These are phyloP conservation scores for Rhabdornis inornatus DNA, from an alignment of 2,113 vertebrate genomes.

Conservation along the genomic window DNA sequence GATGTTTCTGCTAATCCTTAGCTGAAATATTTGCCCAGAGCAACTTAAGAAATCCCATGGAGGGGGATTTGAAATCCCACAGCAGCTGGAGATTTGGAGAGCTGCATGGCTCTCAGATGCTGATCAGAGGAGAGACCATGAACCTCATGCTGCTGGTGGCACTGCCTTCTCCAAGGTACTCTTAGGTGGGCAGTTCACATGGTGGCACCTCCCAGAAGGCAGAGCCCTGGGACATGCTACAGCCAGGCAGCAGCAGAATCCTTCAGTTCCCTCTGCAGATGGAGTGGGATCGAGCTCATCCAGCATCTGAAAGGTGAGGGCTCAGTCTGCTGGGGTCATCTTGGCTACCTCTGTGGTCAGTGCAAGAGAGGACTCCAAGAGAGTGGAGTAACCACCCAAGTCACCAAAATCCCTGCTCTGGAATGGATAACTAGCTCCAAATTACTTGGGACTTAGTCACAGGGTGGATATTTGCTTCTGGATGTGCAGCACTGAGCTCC, in stretches of 20 bases:
- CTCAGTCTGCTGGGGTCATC: not conserved
- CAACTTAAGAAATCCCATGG: fast-evolving
- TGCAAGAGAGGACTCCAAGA: not conserved
- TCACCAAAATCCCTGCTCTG: not conserved
- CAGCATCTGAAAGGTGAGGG: not conserved
- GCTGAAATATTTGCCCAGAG: not conserved
- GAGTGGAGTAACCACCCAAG: not conserved
- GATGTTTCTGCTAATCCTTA: not conserved
- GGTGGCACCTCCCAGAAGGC: not conserved
- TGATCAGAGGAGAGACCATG: not conserved
- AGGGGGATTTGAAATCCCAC: not conserved
- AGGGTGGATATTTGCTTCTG: not conserved
- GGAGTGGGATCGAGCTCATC: not conserved
- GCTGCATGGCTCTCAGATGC: not conserved
- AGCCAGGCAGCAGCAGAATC: not conserved
- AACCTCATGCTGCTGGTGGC: not conserved
- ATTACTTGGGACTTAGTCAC: not conserved
- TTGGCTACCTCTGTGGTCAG: not conserved
- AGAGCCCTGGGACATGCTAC: not conserved
- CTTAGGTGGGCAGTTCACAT: not conserved
- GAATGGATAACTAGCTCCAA: not conserved
- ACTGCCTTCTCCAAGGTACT: not conserved
- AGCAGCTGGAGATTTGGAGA: not conserved
- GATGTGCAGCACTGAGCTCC: not conserved
- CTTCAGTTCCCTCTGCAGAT: not conserved